Percentiles rank a stretch among this genome's conserved stretches.
phyloP scores from a whole-genome alignment of 2,797 vertebrate genomes.

The Phoeniculus purpureus region DNA sequence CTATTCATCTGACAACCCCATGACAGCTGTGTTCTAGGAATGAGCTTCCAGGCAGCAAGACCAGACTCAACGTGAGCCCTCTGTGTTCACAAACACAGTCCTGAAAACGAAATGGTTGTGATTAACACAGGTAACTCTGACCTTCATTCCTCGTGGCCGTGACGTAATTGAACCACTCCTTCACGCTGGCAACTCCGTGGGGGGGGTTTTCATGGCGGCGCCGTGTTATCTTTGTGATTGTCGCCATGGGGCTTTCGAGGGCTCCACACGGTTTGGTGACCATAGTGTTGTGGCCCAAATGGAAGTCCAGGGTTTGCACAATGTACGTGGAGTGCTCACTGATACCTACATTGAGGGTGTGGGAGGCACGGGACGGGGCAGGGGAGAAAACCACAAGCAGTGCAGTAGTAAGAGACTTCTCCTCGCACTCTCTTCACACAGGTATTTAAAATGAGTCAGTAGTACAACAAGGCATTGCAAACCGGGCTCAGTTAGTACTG shows the following conservation, averaged over 20 bases:
- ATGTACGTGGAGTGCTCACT: slow-evolving; percentile 96
- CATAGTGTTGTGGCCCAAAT: slow-evolving; percentile 98
- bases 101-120: background rate
- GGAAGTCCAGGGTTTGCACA: slow-evolving; percentile 96
- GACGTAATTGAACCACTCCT: slow-evolving; percentile 98
- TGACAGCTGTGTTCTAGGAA: background rate
- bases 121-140: slow-evolving; percentile 46
- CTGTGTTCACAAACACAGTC: background rate
- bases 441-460: background rate
- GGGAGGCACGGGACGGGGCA: accelerated
- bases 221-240: slow-evolving; percentile 97
- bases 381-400: background rate
- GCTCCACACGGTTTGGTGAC: slow-evolving; percentile 98
- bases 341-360: slow-evolving; percentile 80
- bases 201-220: slow-evolving; percentile 96
- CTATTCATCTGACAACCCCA: background rate
- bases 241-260: slow-evolving; percentile 97
- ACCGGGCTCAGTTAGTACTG: background rate
- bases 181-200: slow-evolving; percentile 95
- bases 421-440: background rate
- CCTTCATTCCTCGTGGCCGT: slow-evolving; percentile 98
- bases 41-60: background rate
- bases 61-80: background rate
- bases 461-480: too few relatives aligned
- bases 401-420: background rate